Percentiles rank a stretch among this genome's conserved stretches.
These are phyloP conservation scores for Holotrichia oblita DNA, from an alignment of 1,140 invertebrate genomes.

Conservation along the genomic window DNA sequence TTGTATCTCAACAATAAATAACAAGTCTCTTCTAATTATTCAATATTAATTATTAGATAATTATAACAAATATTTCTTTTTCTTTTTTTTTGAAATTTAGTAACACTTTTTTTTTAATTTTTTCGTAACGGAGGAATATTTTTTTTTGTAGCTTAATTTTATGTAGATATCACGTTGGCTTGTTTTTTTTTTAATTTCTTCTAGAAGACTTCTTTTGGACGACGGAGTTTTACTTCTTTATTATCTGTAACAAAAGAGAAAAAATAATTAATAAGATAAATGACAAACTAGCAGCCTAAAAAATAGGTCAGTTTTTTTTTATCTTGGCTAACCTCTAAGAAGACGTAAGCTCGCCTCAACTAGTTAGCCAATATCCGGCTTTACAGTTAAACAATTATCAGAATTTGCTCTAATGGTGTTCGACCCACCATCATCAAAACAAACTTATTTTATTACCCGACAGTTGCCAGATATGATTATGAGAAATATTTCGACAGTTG, in stretches of 20 bases:
- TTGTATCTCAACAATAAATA: constrained; percentile 17
- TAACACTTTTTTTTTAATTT: background rate
- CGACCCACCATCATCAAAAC: no score
- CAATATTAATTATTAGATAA: constrained; percentile 20
- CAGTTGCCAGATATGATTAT: no score
- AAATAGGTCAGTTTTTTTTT: no score
- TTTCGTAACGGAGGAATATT: constrained; percentile 18
- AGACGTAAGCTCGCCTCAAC: no score
- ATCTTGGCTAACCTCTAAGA: no score
- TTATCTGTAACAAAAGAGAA: constrained; percentile 46
- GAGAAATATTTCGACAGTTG: no score
- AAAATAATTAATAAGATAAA: background rate
- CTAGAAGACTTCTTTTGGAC: constrained; percentile 46
- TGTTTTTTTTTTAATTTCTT: constrained; percentile 26
- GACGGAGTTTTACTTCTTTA: constrained; percentile 44
- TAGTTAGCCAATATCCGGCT: no score
- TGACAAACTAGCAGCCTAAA: background rate
- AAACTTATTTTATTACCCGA: no score
- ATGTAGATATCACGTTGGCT: constrained; percentile 35
- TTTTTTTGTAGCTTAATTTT: constrained; percentile 17
- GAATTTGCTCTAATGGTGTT: no score
- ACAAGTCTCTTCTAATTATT: background rate
- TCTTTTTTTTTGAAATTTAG: background rate
- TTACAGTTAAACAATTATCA: no score
- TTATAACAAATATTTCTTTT: constrained; percentile 37